Conservation (phyloP, 2,797 vertebrate genomes). For the Ciconia nigra region DNA sequence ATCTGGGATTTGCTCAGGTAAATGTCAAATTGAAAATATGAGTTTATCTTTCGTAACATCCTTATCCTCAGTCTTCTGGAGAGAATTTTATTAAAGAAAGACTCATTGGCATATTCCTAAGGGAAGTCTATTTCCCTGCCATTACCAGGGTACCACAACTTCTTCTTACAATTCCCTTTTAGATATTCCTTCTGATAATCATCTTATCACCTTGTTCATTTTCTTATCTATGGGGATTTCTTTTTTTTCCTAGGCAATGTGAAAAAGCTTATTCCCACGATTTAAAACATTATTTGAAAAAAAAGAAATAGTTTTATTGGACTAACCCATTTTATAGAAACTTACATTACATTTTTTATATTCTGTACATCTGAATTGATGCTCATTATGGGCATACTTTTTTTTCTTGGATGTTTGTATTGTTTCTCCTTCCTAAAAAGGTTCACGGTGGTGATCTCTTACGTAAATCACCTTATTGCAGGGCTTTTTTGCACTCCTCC, state of each 20-base stretch:
- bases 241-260: neutral
- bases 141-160: neutral
- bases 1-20: neutral
- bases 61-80: neutral
- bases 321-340: neutral
- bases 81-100: neutral
- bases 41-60: neutral
- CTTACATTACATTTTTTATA: neutral
- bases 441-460: accelerated
- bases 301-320: neutral
- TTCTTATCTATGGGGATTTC: neutral
- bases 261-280: neutral
- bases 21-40: neutral
- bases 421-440: neutral
- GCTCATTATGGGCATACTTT: neutral
- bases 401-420: neutral
- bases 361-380: neutral
- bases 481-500: neutral
- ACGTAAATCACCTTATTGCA: neutral
- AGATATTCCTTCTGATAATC: neutral
- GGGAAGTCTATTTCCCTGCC: neutral
- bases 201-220: neutral
- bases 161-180: neutral
- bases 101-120: neutral
- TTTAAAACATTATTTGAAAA: neutral